Evolutionary conservation across 1,140 invertebrate genomes (phyloP), one percentile per base, ranked within the genome.

Genomic region (Latrodectus geometricus): DNA sequence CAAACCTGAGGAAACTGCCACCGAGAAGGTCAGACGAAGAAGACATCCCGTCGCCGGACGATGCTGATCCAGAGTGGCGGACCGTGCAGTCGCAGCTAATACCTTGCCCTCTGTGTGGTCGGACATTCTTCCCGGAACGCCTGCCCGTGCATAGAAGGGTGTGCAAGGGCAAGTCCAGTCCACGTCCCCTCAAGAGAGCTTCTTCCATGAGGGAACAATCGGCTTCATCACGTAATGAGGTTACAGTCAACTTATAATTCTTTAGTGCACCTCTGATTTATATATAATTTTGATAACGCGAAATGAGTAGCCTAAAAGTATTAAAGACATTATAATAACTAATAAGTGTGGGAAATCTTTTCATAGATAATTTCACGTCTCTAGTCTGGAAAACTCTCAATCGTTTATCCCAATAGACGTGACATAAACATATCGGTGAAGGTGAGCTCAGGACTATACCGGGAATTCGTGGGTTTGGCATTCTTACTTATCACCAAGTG

Each of bases 21-120:
- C 95, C 94, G 0, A 90, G 92, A 74, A 93, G 93, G 90, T 94
- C 95, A 7, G 90, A 92, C 66, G 90, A 90, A 49, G 91, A 92
- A 78, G 87, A 90, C 35, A 73, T 48, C n/a, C 15, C 65, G 5
- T n/a, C 70, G 48, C 11, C 15, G 1, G 91, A 93, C 76, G 94
- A 92, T 91, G 94, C 94, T n/a, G n/a, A n/a, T n/a, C 90, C 91
- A 49, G 93, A 93, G 35, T 94, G 93, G 93, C 91, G 93, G 89
- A 89, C 92, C 21, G 92, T 93, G 89, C 92, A 94, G 93, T 88
- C 88, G 84, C 89, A 92, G 54, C 88, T 92, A 49, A 89, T 91
- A 69, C 90, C 90, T 8, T 93, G 92, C 89, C 89, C 90, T 72
- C 90, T 91, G 83, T 93, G 92, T 89, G 91, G 91, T 2, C 87